Conservation (phyloP, 2,113 vertebrate species). For the Pachycephala philippinensis region DNA sequence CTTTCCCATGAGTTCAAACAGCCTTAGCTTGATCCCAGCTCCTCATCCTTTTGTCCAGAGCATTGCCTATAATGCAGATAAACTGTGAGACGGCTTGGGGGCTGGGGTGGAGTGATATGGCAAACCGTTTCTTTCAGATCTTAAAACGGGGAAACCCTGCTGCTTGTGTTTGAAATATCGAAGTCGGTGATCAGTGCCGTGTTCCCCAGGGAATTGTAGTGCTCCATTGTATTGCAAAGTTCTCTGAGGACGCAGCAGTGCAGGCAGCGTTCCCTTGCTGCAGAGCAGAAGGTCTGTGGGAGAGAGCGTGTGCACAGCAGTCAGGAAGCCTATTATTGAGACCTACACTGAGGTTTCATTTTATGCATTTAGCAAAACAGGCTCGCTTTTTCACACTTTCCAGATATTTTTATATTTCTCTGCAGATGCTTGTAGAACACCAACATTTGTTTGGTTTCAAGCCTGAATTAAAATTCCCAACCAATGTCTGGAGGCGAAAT, state of each 20-base stretch:
- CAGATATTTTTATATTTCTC: conserved; percentile 66
- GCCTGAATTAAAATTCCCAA: conserved; percentile 21
- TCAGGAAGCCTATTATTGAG: background rate
- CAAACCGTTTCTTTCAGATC: background rate
- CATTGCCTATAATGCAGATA: background rate
- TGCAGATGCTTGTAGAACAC: conserved; percentile 63
- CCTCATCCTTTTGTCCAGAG: background rate
- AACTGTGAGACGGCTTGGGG: background rate
- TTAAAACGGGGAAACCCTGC: background rate
- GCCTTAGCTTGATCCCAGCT: background rate
- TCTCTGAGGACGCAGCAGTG: background rate
- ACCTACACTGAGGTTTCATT: conserved; percentile 45
- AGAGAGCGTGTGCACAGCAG: conserved; percentile 21
- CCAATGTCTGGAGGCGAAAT: background rate
- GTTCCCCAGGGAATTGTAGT: background rate
- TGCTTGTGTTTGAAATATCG: background rate
- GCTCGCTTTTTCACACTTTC: conserved; percentile 58
- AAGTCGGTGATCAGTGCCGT: background rate
- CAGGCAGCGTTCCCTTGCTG: conserved; percentile 1
- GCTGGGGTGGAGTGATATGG: accelerated
- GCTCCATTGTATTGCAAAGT: background rate
- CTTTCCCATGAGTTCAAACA: background rate
- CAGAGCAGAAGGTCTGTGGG: conserved; percentile 46
- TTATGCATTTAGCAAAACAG: conserved; percentile 48
- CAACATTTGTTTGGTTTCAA: conserved; percentile 34